Conservation (phyloP, 2,113 vertebrate genomes). For the Crotalus tigris region DNA sequence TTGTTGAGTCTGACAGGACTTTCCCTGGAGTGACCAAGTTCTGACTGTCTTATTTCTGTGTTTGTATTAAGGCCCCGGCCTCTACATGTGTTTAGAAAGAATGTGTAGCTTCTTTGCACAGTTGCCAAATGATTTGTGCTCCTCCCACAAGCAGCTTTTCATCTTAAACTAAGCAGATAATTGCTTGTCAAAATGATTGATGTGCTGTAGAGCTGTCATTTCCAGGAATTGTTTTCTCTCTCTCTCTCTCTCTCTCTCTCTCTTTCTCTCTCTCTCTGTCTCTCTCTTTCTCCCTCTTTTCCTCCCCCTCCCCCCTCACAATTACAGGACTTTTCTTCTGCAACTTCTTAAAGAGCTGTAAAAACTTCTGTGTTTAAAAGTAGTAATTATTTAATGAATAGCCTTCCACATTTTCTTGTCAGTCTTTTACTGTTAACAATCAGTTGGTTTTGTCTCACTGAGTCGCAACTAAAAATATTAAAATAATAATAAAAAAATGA, state of each 20-base stretch:
- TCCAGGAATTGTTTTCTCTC: slow-evolving; percentile 56
- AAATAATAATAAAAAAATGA: slow-evolving; percentile 63
- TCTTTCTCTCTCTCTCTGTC: not conserved
- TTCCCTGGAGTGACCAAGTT: not conserved
- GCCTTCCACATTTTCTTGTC: slow-evolving; percentile 75
- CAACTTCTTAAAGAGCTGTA: slow-evolving; percentile 51
- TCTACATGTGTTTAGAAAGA: not conserved
- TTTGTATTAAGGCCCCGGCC: not conserved
- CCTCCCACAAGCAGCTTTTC: slow-evolving; percentile 46
- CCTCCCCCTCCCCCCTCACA: slow-evolving; percentile 43
- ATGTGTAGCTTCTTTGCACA: not conserved
- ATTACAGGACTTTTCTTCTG: slow-evolving; percentile 41
- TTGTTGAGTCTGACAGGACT: not conserved
- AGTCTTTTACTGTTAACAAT: slow-evolving; percentile 68
- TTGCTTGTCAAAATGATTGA: slow-evolving; percentile 81
- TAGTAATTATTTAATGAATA: slow-evolving; percentile 80
- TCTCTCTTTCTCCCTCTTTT: not conserved
- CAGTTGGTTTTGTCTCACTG: slow-evolving; percentile 72
- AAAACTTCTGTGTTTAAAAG: slow-evolving; percentile 69
- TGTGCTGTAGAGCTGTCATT: slow-evolving; percentile 75
- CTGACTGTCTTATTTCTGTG: not conserved
- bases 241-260: not conserved
- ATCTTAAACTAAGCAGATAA: slow-evolving; percentile 71
- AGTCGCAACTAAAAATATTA: slow-evolving; percentile 67
- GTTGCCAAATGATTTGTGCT: slow-evolving; percentile 11